phyloP scores from a whole-genome alignment of 2,797 vertebrate species.

The Gymnocypris eckloni region DNA sequence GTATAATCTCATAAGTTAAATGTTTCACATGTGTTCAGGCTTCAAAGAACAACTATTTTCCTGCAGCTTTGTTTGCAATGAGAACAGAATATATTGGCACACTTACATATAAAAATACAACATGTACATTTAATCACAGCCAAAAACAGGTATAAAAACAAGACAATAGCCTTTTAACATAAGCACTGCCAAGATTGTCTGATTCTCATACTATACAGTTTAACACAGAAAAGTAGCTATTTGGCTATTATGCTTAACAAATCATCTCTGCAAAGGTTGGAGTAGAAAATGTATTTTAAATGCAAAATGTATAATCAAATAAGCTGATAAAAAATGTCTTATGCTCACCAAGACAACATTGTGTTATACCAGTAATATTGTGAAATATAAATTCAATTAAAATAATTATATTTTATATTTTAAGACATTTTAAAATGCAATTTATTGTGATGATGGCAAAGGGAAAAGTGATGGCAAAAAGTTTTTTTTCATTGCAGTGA shows the following conservation, averaged over 20 bases:
- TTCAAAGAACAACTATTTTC: background rate
- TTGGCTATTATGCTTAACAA: background rate
- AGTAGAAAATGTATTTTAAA: background rate
- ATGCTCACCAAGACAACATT: too few relatives aligned
- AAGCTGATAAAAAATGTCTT: background rate
- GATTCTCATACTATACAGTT: conserved; percentile 3
- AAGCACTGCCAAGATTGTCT: conserved; percentile 2
- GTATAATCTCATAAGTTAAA: background rate
- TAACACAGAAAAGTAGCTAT: background rate
- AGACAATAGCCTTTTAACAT: background rate
- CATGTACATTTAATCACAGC: background rate
- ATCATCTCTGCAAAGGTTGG: background rate
- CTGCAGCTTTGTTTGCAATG: background rate
- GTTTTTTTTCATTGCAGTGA: too few relatives aligned
- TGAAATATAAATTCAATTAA: background rate
- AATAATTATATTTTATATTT: background rate
- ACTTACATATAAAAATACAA: background rate
- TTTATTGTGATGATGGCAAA: background rate
- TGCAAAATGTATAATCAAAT: background rate
- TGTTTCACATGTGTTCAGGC: background rate
- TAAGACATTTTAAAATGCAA: background rate
- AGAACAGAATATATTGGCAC: background rate
- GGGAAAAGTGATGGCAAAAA: too few relatives aligned
- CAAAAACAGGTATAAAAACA: too few relatives aligned
- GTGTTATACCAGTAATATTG: background rate